These are phyloP conservation scores for Elysia chlorotica DNA, from an alignment of 1,140 invertebrate species.

Conservation along the genomic window DNA sequence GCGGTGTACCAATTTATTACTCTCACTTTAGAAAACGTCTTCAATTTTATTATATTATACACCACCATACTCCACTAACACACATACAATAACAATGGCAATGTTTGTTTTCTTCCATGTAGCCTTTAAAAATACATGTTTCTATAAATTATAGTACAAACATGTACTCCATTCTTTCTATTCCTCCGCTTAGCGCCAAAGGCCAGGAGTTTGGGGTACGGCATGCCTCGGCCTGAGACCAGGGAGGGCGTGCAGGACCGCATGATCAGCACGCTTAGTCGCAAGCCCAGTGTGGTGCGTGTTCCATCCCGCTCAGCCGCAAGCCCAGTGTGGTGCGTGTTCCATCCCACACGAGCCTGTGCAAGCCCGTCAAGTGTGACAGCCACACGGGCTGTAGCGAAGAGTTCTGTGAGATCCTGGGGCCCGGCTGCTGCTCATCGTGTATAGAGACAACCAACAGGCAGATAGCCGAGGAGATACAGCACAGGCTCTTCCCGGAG, in stretches of 20 bases:
- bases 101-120: too few species aligned
- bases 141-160: too few species aligned
- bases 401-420: constrained; percentile 40
- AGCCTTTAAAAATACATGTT: too few species aligned
- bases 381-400: constrained; percentile 10
- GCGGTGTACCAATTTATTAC: too few species aligned
- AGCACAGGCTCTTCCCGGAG: constrained; percentile 31
- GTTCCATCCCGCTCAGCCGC: constrained; percentile 14
- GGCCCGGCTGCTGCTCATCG: constrained; percentile 32
- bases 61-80: too few species aligned
- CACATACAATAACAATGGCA: too few species aligned
- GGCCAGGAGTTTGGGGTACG: constrained; percentile 1
- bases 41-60: too few species aligned
- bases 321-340: constrained; percentile 20
- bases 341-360: constrained; percentile 9
- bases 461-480: constrained; percentile 34
- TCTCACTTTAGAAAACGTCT: too few species aligned
- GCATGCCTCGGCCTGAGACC: constrained; percentile 17
- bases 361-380: constrained; percentile 9
- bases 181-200: constrained; percentile 7
- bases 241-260: constrained; percentile 2
- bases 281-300: constrained; percentile 18
- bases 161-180: too few species aligned
- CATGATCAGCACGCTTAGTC: constrained; percentile 3
- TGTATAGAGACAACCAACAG: constrained; percentile 41